Base-by-base conservation (phyloP, 2,113 vertebrate genomes). In the Archilochus colubris region DNA sequence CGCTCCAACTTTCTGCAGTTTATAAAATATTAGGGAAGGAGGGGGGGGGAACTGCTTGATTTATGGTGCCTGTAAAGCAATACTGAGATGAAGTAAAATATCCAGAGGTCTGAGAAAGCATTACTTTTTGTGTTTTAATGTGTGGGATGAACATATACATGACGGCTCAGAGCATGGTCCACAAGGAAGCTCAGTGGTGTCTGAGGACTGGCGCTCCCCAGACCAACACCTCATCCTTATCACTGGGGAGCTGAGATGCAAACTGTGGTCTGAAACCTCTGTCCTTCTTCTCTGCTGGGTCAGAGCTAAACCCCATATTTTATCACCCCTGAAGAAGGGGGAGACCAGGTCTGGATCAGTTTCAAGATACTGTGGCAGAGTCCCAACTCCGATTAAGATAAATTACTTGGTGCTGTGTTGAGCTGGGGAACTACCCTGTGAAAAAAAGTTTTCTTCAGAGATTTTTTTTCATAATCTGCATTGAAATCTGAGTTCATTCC, bases 61-160 rank as follows among this genome's bases (percentile, higher is more conserved):
- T 98, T 95, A 98, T 72, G 85, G 92, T 5, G 27, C 75, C 93
- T 97, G 96, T 97, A 97, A 97, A 96, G 96, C 89, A 97, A 96
- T 94, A 94, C 91, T 86, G 82, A 97, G 95, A 96, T 82, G 94
- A 95, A 96, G 92, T 82, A 68, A 97, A 96, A 88, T 92, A 97
- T 96, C 87, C 85, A 95, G 97, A 97, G 94, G 77, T 84, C 83
- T 93, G 74, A 89, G 67, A 93, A 94, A 86, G 85, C 40, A 68
- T 95, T 96, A 91, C 82, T 91, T 88, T 86, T 86, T 95, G 93
- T 74, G 86, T 94, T 95, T 70, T 48, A 87, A 59, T 23, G 55
- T 14, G 14, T n/a, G 67, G 43, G 38, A 63, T 0, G 28, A 64
- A 62, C 2, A 6, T 46, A 30, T 12, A 18, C 3, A 6, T 1